Percentiles rank a stretch among this genome's conserved stretches.
Evolutionary conservation across 2,888 invertebrate species (phyloP).

Genomic region (Nephrocerus scutellatus): DNA sequence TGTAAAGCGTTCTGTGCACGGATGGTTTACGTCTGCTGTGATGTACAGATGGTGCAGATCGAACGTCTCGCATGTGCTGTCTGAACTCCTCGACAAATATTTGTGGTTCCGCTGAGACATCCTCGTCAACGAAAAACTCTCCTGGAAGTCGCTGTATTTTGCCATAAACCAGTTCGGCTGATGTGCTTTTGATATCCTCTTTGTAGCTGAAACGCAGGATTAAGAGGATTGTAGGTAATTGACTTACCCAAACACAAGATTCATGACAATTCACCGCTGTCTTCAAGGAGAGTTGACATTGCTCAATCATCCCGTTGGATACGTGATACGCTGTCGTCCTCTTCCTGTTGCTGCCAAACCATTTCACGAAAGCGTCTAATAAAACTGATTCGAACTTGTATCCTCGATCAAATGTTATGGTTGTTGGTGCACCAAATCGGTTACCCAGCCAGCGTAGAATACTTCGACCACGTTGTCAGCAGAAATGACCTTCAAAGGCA

Average conservation of each 20-base stretch:
- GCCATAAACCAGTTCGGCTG: slow-evolving; percentile 34
- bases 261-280: slow-evolving; percentile 27
- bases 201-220: slow-evolving; percentile 31
- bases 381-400: slow-evolving; percentile 34
- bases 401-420: slow-evolving; percentile 36
- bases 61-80: slow-evolving; percentile 11
- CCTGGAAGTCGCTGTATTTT: slow-evolving; percentile 28
- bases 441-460: slow-evolving; percentile 34
- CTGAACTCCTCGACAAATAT: slow-evolving; percentile 13
- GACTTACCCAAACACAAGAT: slow-evolving; percentile 27
- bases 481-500: slow-evolving; percentile 24
- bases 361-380: slow-evolving; percentile 26
- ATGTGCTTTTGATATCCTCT: slow-evolving; percentile 29
- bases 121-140: slow-evolving; percentile 16
- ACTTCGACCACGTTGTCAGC: slow-evolving; percentile 24
- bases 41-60: slow-evolving; percentile 13
- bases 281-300: slow-evolving; percentile 41
- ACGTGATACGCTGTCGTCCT: slow-evolving; percentile 36
- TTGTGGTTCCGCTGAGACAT: slow-evolving; percentile 8
- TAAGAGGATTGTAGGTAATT: slow-evolving; percentile 35
- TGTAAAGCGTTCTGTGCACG: no score
- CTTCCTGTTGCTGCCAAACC: slow-evolving; percentile 25
- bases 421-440: slow-evolving; percentile 38
- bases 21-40: no score
- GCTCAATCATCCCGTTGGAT: slow-evolving; percentile 41